Conservation (phyloP, 53 echinoderm and acorn worm genomes). For the Zoroaster sp. region DNA sequence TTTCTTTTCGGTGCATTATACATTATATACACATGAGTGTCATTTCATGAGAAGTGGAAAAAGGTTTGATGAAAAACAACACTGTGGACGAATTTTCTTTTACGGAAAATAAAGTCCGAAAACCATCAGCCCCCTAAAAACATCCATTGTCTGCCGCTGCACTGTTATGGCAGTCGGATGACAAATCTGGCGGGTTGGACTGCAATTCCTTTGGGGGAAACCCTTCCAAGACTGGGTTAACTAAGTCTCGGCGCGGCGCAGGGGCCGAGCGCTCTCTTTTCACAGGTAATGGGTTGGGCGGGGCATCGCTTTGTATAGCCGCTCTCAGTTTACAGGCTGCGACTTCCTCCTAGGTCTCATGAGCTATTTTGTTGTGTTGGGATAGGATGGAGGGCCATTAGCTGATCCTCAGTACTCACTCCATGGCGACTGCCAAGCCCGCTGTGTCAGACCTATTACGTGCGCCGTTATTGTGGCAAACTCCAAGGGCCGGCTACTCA, state of each 20-base stretch:
- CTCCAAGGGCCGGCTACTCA: constrained; percentile 8
- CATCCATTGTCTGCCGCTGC: background rate
- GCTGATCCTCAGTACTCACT: background rate
- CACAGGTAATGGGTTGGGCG: constrained; percentile 68
- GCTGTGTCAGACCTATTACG: constrained; percentile 35
- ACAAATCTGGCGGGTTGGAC: background rate
- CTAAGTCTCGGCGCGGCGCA: constrained; percentile 10
- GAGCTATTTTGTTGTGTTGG: background rate
- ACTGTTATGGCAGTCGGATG: background rate
- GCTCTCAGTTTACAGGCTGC: constrained; percentile 63
- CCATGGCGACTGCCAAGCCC: background rate
- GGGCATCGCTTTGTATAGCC: constrained; percentile 51
- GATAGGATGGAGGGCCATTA: constrained; percentile 44
- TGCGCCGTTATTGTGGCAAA: background rate
- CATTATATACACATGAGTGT: too few relatives aligned
- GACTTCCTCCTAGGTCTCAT: constrained; percentile 20
- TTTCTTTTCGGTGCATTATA: too few relatives aligned
- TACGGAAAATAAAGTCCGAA: background rate
- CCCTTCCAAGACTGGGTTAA: constrained; percentile 5
- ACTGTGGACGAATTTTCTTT: too few relatives aligned
- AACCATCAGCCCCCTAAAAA: background rate
- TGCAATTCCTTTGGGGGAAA: background rate
- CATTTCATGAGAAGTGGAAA: too few relatives aligned
- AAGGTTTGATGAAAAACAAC: too few relatives aligned
- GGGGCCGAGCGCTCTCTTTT: constrained; percentile 34